phyloP scores from a whole-genome alignment of 2,113 vertebrate genomes.

The Lipotes vexillifer region DNA sequence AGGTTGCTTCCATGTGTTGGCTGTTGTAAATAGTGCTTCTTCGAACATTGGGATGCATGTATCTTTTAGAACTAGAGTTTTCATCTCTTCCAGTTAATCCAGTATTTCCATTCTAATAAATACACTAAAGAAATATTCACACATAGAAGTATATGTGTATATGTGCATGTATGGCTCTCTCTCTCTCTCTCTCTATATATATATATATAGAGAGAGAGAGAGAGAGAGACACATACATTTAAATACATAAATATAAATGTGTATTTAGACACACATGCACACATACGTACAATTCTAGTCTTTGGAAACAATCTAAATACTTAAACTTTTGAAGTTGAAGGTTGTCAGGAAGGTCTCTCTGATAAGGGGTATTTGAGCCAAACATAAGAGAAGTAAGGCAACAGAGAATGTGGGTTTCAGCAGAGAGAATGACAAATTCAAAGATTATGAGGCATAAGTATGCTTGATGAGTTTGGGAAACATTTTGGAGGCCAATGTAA shows the following conservation, averaged over 20 bases:
- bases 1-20: background rate
- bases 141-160: background rate
- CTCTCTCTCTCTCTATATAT: background rate
- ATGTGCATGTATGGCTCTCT: background rate
- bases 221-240: background rate
- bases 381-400: background rate
- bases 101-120: background rate
- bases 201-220: too few relatives aligned
- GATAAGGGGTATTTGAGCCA: background rate
- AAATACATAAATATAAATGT: too few relatives aligned
- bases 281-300: background rate
- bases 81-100: background rate
- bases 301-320: background rate
- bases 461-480: background rate
- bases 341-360: background rate
- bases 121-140: background rate
- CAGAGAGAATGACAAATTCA: background rate
- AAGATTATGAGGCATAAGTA: background rate
- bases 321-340: background rate
- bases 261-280: background rate
- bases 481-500: background rate
- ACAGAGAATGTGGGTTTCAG: background rate
- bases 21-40: background rate
- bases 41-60: background rate
- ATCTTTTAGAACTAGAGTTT: background rate